Base-by-base conservation (phyloP, 2,797 vertebrate genomes). In the Benthosema pterotum region DNA sequence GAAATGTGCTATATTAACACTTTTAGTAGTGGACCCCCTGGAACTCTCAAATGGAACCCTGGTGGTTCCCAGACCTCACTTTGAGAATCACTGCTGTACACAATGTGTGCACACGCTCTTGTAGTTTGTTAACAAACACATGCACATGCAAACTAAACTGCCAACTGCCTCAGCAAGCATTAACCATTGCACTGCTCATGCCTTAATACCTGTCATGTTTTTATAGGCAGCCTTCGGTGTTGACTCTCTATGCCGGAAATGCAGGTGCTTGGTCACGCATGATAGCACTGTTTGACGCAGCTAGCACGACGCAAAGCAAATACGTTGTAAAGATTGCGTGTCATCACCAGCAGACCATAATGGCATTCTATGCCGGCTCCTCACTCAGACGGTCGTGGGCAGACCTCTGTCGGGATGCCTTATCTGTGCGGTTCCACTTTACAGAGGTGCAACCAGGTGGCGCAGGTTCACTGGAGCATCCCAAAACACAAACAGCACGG, bases 391-490 rank as follows among this genome's bases (percentile, higher is more conserved):
- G n/a, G n/a, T n/a, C n/a, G 49, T 43, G 0, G 2, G 52, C 55
- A 57, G 47, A 55, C 57, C 32, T 38, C 32, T 52, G 58, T 55
- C 42, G 48, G 48, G 49, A 70, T 9, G 43, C 72, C 59, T 72
- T 71, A 65, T 72, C 69, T 0, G 53, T 2, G 49, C 8, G 19
- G 65, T 79, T 75, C 42, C 58, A 60, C 72, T 19, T 58, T 52
- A 53, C 74, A 49, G 53, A 74, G 61, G 69, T 78, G 74, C 76
- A 80, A 78, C 75, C 68, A 78, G 74, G 60, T 67, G 67, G 14
- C 43, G 5, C 60, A 53, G 52, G 28, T 73, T 65, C 59, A 57
- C 50, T 52, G 52, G 42, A 71, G 58, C 47, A 25, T 25, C 22
- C 46, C 66, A 18, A 74, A 68, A 66, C 63, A 67, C 43, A 57